These are phyloP conservation scores for Panthera tigris DNA, from an alignment of 2,113 vertebrate species.

Conservation along the genomic window DNA sequence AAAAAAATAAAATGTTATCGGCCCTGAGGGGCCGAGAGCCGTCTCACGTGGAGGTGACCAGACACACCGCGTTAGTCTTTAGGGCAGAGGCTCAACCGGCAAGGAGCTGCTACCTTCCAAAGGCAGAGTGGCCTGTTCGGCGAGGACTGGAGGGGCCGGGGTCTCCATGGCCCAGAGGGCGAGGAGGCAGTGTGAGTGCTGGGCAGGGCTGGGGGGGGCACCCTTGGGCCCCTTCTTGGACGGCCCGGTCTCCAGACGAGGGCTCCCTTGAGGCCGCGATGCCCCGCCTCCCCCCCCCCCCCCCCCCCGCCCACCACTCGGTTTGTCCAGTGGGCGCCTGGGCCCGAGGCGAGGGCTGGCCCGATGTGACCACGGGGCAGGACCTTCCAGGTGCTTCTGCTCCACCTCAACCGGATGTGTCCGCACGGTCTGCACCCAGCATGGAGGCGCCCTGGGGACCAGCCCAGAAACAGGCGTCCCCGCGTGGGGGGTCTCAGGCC, in stretches of 20 bases:
- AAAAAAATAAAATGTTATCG: constrained; percentile 53
- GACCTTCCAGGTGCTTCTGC: background rate
- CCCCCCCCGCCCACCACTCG: accelerated
- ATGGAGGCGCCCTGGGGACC: background rate
- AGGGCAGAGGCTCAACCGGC: constrained; percentile 70
- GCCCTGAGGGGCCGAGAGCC: constrained; percentile 54
- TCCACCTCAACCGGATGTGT: accelerated
- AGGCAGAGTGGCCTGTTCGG: accelerated
- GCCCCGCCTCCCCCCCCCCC: too few species aligned
- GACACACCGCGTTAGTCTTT: constrained; percentile 83
- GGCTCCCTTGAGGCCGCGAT: background rate
- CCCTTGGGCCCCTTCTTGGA: background rate
- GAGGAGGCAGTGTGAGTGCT: background rate
- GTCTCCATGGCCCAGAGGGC: background rate
- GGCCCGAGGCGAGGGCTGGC: background rate
- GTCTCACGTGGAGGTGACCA: constrained; percentile 83
- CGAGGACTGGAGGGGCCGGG: accelerated
- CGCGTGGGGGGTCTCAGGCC: accelerated
- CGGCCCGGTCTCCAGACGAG: background rate
- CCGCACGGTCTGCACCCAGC: background rate
- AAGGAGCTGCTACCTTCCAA: background rate
- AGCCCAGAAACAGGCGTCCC: background rate
- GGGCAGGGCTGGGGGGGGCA: background rate
- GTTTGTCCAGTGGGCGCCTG: too few species aligned
- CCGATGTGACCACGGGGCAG: background rate